A percentile compares a stretch with the other conserved stretches of the same genome.
Evolutionary conservation across 2,113 vertebrate genomes (phyloP).

Genomic region (Ceyx margarethae): DNA sequence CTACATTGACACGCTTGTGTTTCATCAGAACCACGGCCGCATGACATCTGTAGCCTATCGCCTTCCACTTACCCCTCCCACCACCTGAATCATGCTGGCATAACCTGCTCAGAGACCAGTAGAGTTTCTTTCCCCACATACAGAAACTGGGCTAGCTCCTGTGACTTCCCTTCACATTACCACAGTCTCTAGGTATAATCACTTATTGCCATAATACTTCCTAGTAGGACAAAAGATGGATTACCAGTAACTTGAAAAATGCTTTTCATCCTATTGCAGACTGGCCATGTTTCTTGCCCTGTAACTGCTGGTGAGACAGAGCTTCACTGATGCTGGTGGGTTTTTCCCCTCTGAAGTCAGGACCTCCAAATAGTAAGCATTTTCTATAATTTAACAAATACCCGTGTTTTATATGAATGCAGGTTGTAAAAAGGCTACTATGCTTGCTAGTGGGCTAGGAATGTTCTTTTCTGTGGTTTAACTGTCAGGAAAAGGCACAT

Average conservation of each 20-base stretch:
- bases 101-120: not conserved
- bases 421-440: not conserved
- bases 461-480: not conserved
- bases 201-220: not conserved
- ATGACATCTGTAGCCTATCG: not conserved
- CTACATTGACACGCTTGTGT: not conserved
- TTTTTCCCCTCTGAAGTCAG: not conserved
- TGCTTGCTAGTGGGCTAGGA: not conserved
- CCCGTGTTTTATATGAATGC: not conserved
- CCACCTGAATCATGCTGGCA: not conserved
- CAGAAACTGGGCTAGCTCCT: not conserved
- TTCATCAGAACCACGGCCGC: not conserved
- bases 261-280: not conserved
- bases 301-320: not conserved
- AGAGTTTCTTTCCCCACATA: not conserved
- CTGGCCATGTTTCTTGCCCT: not conserved
- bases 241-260: not conserved
- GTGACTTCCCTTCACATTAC: not conserved
- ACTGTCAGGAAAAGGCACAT: not conserved
- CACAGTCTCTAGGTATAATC: not conserved
- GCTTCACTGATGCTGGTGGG: not conserved
- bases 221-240: not conserved
- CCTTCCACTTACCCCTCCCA: not conserved
- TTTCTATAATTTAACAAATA: not conserved
- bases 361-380: not conserved